Evolutionary conservation across 1,140 invertebrate species (phyloP), one percentile per base, ranked within the genome.

Genomic region (Drosophila jambulina): DNA sequence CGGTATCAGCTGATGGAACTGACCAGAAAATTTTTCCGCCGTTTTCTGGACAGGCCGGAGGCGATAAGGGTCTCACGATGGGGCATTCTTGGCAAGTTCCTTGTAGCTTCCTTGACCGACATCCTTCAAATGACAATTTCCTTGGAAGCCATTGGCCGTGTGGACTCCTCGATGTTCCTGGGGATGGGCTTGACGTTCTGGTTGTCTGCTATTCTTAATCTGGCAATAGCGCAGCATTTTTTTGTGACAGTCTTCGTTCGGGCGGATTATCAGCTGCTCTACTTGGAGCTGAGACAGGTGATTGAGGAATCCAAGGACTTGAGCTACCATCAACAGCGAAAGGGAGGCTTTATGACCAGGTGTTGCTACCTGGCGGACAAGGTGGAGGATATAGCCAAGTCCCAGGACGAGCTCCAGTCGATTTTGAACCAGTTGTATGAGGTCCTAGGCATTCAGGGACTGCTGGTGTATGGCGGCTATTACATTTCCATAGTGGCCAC

Each of bases 351-450:
- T 13, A 54, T 77, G 54, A 67, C 72, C 12, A 60, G 36, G n/a
- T 77, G 75, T n/a, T 77, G 75, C 13, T 5, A 1, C 9, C 19
- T 77, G 13, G 72, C 75, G 0, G 75, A 77, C 40, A n/a, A 21
- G 13, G 2, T 77, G n/a, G 75, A 77, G 3, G 21, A 42, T 0
- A 42, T 77, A 40, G 72, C 60, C 17, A 42, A 21, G 3, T 23
- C 12, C 2, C 75, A 76, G 17, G n/a, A 8, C 4, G 19, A 60
- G 21, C 25, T 77, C 19, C 46, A 54, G 4, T 54, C 48, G 2
- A 32, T 67, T 12, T 19, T 65, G 12, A 36, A 3, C 0, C 3
- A 42, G 9, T 10, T 76, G 12, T 13, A 17, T 2, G 29, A 60
- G 2, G 3, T 60, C 6, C 54, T 42, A 9, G 54, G 12, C 0